phyloP scores from a whole-genome alignment of 2,888 invertebrate species.

The Loripinus fragilis region DNA sequence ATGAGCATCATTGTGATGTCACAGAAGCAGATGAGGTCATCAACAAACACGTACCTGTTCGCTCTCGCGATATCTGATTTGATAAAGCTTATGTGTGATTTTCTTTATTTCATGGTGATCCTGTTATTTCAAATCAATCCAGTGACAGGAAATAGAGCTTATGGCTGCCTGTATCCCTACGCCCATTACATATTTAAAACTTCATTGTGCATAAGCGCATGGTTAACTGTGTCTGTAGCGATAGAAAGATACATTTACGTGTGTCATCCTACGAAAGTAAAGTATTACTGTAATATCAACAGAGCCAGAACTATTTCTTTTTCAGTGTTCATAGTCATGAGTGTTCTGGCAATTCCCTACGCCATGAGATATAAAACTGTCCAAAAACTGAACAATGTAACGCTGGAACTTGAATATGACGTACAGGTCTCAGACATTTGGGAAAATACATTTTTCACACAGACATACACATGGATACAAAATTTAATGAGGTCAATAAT shows the following conservation, averaged over 20 bases:
- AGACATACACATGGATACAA: conserved; percentile 78
- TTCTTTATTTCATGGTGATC: conserved; percentile 79
- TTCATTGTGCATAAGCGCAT: conserved; percentile 79
- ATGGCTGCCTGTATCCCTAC: conserved; percentile 81
- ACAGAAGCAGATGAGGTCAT: conserved; percentile 78
- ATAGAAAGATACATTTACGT: conserved; percentile 81
- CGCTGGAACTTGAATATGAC: conserved; percentile 62
- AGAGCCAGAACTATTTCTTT: conserved; percentile 75
- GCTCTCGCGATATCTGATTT: conserved; percentile 80
- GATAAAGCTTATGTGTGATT: conserved; percentile 80
- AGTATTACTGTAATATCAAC: conserved; percentile 71
- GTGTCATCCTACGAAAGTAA: conserved; percentile 78
- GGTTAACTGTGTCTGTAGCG: conserved; percentile 81
- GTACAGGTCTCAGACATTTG: conserved; percentile 77
- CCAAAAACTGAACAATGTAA: conserved; percentile 58
- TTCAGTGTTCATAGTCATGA: conserved; percentile 76
- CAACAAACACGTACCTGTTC: conserved; percentile 80
- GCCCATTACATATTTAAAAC: conserved; percentile 81
- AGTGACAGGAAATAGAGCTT: conserved; percentile 71
- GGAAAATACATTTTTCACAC: conserved; percentile 72
- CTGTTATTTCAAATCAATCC: conserved; percentile 72
- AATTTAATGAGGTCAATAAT: conserved; percentile 80
- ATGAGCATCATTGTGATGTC: conserved; percentile 79
- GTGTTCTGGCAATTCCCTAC: conserved; percentile 77
- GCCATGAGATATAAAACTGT: conserved; percentile 77